phyloP scores from a whole-genome alignment of 2,797 vertebrate species.

The Tinamus major region DNA sequence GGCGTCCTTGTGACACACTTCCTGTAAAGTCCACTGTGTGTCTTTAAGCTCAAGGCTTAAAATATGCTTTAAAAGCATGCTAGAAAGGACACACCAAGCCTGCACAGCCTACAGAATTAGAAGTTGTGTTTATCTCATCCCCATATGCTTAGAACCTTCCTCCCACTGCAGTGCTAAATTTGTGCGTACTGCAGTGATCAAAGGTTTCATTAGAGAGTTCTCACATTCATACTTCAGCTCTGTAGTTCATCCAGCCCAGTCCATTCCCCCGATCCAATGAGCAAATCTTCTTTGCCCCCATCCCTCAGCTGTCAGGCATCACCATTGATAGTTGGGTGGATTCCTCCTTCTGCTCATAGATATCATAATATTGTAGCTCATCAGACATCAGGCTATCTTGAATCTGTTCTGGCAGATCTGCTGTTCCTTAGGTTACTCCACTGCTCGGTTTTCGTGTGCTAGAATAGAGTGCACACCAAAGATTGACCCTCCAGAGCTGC shows the following conservation, averaged over 20 bases:
- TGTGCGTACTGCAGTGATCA: not conserved
- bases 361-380: not conserved
- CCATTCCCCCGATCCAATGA: not conserved
- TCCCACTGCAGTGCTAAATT: not conserved
- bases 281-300: fast-evolving
- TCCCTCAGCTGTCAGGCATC: not conserved
- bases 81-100: not conserved
- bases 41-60: conserved; percentile 39
- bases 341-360: not conserved
- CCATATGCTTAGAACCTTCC: not conserved
- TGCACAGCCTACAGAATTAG: not conserved
- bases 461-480: not conserved
- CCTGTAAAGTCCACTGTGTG: conserved; percentile 17
- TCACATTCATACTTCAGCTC: not conserved
- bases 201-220: not conserved
- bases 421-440: not conserved
- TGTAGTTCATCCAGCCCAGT: not conserved
- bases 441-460: not conserved
- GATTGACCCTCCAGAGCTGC: not conserved
- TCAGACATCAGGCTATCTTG: not conserved
- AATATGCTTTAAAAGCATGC: conserved; percentile 25
- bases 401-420: not conserved
- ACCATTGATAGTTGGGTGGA: not conserved
- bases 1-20: not conserved
- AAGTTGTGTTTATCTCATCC: not conserved